These are phyloP conservation scores for Eupleurogrammus muticus DNA, from an alignment of 2,797 vertebrate genomes.

Conservation along the genomic window DNA sequence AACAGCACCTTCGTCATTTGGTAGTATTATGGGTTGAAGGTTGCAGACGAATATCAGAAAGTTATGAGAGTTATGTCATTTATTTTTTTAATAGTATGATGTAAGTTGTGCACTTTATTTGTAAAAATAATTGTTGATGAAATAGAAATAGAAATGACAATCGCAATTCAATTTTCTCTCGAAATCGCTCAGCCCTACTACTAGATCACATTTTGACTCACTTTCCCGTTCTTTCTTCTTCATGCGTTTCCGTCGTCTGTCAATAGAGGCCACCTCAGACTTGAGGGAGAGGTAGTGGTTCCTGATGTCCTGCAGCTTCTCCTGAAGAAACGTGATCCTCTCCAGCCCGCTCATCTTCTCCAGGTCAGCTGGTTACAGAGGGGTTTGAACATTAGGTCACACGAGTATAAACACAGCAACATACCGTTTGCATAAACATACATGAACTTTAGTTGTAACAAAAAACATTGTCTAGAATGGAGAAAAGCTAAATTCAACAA, in stretches of 20 bases:
- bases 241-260: conserved; percentile 87
- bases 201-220: conserved; percentile 64
- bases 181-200: too few species aligned
- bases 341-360: conserved; percentile 88
- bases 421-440: background rate
- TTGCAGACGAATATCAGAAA: too few species aligned
- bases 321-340: conserved; percentile 87
- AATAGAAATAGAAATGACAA: too few species aligned
- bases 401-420: background rate
- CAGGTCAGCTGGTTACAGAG: conserved; percentile 78
- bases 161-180: too few species aligned
- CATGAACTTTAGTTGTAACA: background rate
- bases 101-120: too few species aligned
- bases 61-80: too few species aligned
- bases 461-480: background rate
- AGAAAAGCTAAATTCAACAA: background rate
- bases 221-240: conserved; percentile 89
- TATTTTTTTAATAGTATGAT: too few species aligned
- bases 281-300: conserved; percentile 90
- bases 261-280: conserved; percentile 89
- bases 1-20: too few species aligned
- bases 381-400: background rate
- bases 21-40: too few species aligned
- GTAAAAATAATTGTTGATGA: too few species aligned
- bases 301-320: conserved; percentile 89